Evolutionary conservation across 1,140 invertebrate species (phyloP).

Genomic region (Apocrypta bakeri): DNA sequence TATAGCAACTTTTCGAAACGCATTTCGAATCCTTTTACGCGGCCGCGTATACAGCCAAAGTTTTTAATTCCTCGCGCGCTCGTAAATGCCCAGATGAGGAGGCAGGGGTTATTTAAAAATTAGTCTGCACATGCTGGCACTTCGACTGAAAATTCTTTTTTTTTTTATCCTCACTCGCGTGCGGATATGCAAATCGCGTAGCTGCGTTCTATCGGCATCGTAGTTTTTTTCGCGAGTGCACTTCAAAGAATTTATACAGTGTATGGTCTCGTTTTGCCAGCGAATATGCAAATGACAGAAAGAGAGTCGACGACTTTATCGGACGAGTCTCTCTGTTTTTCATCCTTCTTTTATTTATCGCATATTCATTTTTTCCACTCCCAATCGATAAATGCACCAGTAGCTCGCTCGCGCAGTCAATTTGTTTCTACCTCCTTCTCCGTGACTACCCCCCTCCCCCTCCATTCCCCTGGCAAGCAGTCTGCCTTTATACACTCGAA

Average conservation of each 20-base stretch:
- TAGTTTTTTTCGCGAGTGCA: slow-evolving; percentile 35
- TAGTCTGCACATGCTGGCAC: not conserved
- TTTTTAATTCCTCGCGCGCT: not conserved
- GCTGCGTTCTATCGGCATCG: slow-evolving; percentile 25
- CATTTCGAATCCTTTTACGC: not conserved
- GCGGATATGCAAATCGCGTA: slow-evolving; percentile 29
- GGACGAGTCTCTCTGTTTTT: slow-evolving; percentile 8
- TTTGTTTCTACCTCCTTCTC: too few relatives aligned
- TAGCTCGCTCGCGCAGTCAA: slow-evolving; percentile 7
- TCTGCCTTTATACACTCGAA: slow-evolving; percentile 10
- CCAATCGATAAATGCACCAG: slow-evolving; percentile 20
- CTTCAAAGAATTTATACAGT: slow-evolving; percentile 39
- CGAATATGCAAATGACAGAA: slow-evolving; percentile 39
- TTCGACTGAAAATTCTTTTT: not conserved
- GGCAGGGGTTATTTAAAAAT: not conserved
- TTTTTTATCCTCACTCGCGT: not conserved
- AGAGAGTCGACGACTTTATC: slow-evolving; percentile 16
- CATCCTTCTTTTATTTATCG: slow-evolving; percentile 31
- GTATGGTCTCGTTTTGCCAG: not conserved
- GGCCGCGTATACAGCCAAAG: not conserved
- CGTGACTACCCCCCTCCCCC: too few relatives aligned
- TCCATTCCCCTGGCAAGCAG: not conserved
- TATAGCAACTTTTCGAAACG: not conserved
- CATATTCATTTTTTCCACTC: not conserved
- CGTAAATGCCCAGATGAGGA: not conserved